Conservation (phyloP, 1,140 invertebrate genomes). For the Acyrthosiphon pisum region DNA sequence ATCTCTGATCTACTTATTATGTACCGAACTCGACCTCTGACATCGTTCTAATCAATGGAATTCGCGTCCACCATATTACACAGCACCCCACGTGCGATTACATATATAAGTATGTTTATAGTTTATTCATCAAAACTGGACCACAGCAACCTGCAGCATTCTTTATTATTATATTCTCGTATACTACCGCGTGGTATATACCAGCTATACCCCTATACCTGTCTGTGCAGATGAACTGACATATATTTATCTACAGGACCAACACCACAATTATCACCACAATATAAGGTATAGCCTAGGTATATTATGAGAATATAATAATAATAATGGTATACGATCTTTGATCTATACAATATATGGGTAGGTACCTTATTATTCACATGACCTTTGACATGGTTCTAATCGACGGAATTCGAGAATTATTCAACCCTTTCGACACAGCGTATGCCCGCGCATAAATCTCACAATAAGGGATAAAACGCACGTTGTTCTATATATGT, state of each 20-base stretch:
- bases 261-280: not conserved
- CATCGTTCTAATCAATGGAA: not conserved
- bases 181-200: not conserved
- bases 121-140: not conserved
- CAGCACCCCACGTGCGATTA: not conserved
- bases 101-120: not conserved
- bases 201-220: too few species aligned
- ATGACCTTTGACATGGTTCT: not conserved
- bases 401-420: not conserved
- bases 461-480: not conserved
- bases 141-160: not conserved
- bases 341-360: not conserved
- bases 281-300: not conserved
- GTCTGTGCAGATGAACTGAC: not conserved
- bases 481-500: not conserved
- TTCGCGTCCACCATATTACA: not conserved
- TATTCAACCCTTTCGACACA: not conserved
- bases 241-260: not conserved
- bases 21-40: constrained; percentile 2
- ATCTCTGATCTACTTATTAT: constrained; percentile 46
- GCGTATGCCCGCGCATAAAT: constrained; percentile 35
- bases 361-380: not conserved
- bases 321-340: not conserved
- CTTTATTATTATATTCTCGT: not conserved
- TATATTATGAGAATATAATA: not conserved